Percentiles rank a stretch among this genome's conserved stretches.
Conservation (phyloP, 2,888 invertebrate genomes). For the Eristalinus aeneus region DNA sequence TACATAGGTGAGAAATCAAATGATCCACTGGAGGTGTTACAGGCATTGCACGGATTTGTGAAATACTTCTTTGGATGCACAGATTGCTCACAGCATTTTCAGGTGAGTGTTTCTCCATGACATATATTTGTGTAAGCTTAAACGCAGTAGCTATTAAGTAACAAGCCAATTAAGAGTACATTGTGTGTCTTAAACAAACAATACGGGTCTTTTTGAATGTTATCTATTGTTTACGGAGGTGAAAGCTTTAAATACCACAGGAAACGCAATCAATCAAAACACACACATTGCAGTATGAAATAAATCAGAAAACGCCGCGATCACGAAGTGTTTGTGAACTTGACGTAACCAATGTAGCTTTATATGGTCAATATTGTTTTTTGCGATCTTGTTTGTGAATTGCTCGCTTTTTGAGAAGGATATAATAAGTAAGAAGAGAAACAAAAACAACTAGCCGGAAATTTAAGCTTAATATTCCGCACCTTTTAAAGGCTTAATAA, state of each 20-base stretch:
- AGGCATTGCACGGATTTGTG: constrained; percentile 93
- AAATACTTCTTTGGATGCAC: constrained; percentile 96
- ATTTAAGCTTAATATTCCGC: too few species aligned
- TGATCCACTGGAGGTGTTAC: constrained; percentile 87
- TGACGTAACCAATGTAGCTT: background rate
- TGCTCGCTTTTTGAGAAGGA: background rate
- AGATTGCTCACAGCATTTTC: constrained; percentile 94
- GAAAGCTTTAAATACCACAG: background rate
- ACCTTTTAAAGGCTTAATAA: too few species aligned
- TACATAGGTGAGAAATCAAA: constrained; percentile 81
- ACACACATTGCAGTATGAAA: background rate
- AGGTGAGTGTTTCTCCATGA: constrained; percentile 81
- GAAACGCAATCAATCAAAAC: background rate
- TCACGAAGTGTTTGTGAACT: background rate
- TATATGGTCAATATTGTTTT: background rate
- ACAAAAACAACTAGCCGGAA: too few species aligned
- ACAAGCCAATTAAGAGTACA: background rate
- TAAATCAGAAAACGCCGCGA: background rate
- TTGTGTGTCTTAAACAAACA: background rate
- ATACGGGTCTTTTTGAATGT: background rate
- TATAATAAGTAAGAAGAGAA: too few species aligned
- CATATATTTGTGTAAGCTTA: too few species aligned
- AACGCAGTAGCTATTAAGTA: too few species aligned
- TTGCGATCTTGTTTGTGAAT: background rate
- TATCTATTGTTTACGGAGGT: background rate